Evolutionary conservation across 2,113 vertebrate genomes (phyloP).

Genomic region (Burhinus bistriatus): DNA sequence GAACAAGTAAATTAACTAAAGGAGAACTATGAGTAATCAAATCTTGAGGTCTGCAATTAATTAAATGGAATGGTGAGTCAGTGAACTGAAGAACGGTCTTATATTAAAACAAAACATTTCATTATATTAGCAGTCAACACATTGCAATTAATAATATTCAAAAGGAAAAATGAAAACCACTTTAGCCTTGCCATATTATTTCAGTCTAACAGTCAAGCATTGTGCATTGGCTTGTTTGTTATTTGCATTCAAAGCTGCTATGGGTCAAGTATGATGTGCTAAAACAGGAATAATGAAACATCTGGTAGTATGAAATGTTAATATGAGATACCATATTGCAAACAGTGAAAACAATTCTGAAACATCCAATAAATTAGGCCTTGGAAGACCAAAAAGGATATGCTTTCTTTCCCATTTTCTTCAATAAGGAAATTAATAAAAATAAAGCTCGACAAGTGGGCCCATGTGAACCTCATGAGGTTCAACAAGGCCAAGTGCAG

Average conservation of each 20-base stretch:
- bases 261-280: conserved; percentile 60
- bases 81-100: conserved; percentile 58
- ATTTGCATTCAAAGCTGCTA: conserved; percentile 52
- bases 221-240: conserved; percentile 17
- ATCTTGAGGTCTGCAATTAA: conserved; percentile 69
- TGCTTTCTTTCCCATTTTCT: not conserved
- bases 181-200: conserved; percentile 44
- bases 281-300: conserved; percentile 65
- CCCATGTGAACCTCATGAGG: not conserved
- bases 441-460: not conserved
- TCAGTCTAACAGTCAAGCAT: conserved; percentile 21
- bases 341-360: conserved; percentile 29
- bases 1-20: conserved; percentile 73
- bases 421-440: not conserved
- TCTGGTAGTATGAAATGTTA: conserved; percentile 61
- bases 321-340: conserved; percentile 51
- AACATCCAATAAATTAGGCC: conserved; percentile 37
- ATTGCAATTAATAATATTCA: conserved; percentile 64
- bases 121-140: conserved; percentile 72
- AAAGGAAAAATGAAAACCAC: conserved; percentile 52
- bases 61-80: conserved; percentile 68
- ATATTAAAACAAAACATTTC: conserved; percentile 70
- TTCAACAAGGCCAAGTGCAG: not conserved
- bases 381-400: not conserved
- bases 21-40: conserved; percentile 64